phyloP scores from a whole-genome alignment of 2,797 vertebrate genomes.

The Neoniphon sammara region DNA sequence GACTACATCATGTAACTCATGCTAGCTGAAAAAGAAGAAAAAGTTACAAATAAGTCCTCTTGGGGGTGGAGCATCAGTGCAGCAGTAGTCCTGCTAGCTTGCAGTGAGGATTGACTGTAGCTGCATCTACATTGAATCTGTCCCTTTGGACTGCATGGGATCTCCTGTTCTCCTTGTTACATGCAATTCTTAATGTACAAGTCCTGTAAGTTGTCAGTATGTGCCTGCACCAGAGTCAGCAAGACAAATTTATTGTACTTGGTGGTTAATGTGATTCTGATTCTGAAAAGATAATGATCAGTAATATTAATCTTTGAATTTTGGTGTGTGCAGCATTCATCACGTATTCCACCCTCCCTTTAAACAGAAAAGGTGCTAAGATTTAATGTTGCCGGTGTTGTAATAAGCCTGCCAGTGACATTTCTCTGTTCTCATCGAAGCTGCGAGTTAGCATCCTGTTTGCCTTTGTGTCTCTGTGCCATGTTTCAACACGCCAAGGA shows the following conservation, averaged over 20 bases:
- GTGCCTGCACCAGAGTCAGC: neutral
- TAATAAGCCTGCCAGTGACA: conserved; percentile 36
- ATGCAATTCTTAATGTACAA: no score
- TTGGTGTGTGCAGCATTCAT: conserved; percentile 33
- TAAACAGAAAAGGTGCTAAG: conserved; percentile 26
- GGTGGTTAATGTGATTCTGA: conserved; percentile 8
- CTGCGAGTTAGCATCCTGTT: conserved; percentile 46
- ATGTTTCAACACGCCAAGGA: conserved; percentile 66
- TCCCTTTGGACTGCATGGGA: no score
- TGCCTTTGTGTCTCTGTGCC: conserved; percentile 51
- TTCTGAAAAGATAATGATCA: conserved; percentile 25
- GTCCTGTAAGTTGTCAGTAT: neutral
- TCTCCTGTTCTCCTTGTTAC: no score
- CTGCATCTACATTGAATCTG: no score
- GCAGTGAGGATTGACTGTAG: neutral
- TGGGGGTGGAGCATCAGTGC: conserved; percentile 7
- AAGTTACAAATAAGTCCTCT: neutral
- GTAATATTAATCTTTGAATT: conserved; percentile 26
- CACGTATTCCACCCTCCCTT: conserved; percentile 15
- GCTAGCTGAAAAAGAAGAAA: conserved; percentile 18
- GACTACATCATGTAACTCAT: conserved; percentile 32
- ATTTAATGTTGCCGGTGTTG: conserved; percentile 23
- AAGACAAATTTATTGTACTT: neutral
- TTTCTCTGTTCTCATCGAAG: conserved; percentile 36
- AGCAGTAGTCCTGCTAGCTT: conserved; percentile 16